Percentiles rank a stretch among this genome's conserved stretches.
Evolutionary conservation across 1,140 invertebrate species (phyloP).

Genomic region (Hycleus phaleratus): DNA sequence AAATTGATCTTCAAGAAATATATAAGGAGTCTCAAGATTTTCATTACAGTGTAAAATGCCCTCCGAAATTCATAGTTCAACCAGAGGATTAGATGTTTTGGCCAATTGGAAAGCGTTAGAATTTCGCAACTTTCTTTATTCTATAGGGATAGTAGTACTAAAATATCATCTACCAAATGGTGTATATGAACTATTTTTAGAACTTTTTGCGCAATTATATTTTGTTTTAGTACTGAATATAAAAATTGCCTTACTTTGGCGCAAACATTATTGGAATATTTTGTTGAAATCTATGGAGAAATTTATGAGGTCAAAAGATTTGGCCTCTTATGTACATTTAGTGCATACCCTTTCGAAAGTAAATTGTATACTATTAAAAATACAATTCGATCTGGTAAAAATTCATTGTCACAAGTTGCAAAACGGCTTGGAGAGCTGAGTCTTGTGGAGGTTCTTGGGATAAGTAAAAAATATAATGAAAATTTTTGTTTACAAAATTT

Average conservation of each 20-base stretch:
- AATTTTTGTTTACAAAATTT: background rate
- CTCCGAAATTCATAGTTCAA: conserved; percentile 24
- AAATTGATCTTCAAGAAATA: conserved; percentile 13
- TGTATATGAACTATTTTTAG: conserved; percentile 21
- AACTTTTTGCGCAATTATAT: conserved; percentile 24
- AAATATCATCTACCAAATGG: conserved; percentile 17
- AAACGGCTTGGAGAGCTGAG: conserved; percentile 19
- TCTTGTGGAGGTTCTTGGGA: background rate
- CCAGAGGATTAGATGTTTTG: conserved; percentile 21
- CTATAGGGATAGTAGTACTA: conserved; percentile 23
- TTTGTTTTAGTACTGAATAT: conserved; percentile 19
- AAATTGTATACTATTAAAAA: conserved; percentile 24
- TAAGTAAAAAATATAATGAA: background rate
- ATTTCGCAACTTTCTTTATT: conserved; percentile 24
- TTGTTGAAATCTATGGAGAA: conserved; percentile 17
- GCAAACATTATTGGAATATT: conserved; percentile 11
- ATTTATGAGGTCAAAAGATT: conserved; percentile 26
- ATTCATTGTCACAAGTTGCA: conserved; percentile 23
- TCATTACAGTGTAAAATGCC: conserved; percentile 19
- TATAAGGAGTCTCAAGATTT: conserved; percentile 7
- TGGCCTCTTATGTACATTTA: conserved; percentile 23
- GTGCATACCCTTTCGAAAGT: conserved; percentile 29
- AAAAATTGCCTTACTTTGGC: conserved; percentile 16
- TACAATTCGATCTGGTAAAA: conserved; percentile 19
- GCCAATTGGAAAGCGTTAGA: conserved; percentile 25